Evolutionary conservation across 2,888 invertebrate genomes (phyloP).

Genomic region (Anodontia alba): DNA sequence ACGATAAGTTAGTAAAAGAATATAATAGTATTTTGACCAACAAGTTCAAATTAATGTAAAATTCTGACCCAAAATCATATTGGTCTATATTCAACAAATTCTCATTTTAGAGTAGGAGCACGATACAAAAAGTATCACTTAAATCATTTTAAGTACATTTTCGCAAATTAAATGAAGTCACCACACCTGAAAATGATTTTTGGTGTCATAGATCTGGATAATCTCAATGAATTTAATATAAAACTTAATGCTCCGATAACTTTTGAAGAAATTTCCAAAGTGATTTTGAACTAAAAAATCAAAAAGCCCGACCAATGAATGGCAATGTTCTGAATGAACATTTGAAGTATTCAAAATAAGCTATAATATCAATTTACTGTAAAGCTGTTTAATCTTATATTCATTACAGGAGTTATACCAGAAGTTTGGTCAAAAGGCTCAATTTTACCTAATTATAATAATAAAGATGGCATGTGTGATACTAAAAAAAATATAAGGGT

Average conservation of each 20-base stretch:
- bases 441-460: not conserved
- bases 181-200: slow-evolving; percentile 1
- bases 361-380: not conserved
- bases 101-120: not conserved
- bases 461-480: not conserved
- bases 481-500: not conserved
- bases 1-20: not conserved
- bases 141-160: not conserved
- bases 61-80: not conserved
- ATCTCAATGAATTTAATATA: not conserved
- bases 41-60: not conserved
- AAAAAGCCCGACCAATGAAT: not conserved
- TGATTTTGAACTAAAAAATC: not conserved
- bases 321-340: not conserved
- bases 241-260: not conserved
- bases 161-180: not conserved
- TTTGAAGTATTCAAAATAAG: not conserved
- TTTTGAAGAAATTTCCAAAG: not conserved
- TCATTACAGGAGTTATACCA: not conserved
- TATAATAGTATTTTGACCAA: not conserved
- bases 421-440: slow-evolving; percentile 6
- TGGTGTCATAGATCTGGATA: not conserved
- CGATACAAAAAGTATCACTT: not conserved
- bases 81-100: not conserved
- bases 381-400: not conserved